phyloP scores from a whole-genome alignment of 1,140 invertebrate genomes.

The Ephestia elutella region DNA sequence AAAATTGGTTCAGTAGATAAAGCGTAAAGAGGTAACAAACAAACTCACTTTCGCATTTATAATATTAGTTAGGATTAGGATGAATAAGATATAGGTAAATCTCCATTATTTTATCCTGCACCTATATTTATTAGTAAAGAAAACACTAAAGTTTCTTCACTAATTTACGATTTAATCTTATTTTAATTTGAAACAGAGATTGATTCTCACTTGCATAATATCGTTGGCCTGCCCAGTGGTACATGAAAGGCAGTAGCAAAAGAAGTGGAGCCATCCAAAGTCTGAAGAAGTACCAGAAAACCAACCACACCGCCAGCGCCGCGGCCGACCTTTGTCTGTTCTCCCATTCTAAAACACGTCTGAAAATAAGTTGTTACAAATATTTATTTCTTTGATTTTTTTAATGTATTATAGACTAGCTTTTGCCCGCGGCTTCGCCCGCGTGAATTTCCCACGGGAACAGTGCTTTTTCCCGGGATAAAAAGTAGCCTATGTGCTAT shows the following conservation, averaged over 20 bases:
- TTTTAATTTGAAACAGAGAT: not conserved
- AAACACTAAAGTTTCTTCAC: not conserved
- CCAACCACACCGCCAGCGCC: conserved; percentile 47
- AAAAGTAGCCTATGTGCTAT: too few species aligned
- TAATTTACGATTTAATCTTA: not conserved
- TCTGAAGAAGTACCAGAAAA: conserved; percentile 59
- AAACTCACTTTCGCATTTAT: too few species aligned
- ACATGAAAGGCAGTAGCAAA: conserved; percentile 43
- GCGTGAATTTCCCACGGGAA: too few species aligned
- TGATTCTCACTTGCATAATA: conserved; percentile 38
- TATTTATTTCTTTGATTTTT: not conserved
- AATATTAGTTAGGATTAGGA: too few species aligned
- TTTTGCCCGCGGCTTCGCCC: too few species aligned
- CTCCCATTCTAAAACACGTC: conserved; percentile 59
- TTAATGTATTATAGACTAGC: too few species aligned
- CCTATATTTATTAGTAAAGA: too few species aligned
- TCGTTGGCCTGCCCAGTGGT: conserved; percentile 44
- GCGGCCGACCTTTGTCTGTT: conserved; percentile 48
- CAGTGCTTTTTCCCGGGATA: too few species aligned
- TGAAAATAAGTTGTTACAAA: conserved; percentile 16
- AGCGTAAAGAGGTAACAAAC: too few species aligned
- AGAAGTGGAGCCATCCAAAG: conserved; percentile 61
- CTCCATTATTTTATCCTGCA: too few species aligned
- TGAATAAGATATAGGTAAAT: too few species aligned
- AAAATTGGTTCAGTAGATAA: too few species aligned